Base-by-base conservation (phyloP, 2,797 vertebrate genomes). In the Centropyge bicolor region DNA sequence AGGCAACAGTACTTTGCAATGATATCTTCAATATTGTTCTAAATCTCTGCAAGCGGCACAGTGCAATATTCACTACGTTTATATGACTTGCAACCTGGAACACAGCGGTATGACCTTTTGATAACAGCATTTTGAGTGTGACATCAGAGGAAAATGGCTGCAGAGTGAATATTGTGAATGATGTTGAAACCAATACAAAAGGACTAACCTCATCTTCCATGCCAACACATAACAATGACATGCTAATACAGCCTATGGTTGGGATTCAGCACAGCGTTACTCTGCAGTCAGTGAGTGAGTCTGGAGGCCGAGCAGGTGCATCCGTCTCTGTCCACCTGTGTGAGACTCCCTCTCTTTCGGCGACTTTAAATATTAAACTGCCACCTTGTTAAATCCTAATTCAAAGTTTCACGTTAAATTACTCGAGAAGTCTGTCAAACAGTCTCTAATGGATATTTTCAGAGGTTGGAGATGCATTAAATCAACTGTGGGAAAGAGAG, bases 401-500 rank as follows among this genome's bases (percentile, higher is more conserved):
- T 60, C 35, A 49, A 66, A 41, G 40, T 80, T 49, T 52, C 38
- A 62, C 16, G 51, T 60, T 63, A 54, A 76, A 68, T 60, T 43
- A 57, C 20, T 43, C 9, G 36, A 36, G 13, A 49, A 16, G 52
- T 79, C 66, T n/a, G 41, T 57, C 54, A 65, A 22, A 59, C 17
- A 11, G 64, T 73, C 77, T 62, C 19, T 20, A 49, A 8, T 8
- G 19, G 12, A 24, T 60, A 40, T 68, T 65, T 77, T 59, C 38
- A 60, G 54, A 71, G 41, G 65, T 69, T 70, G 73, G 36, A 76
- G 62, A 76, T 49, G 57, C 48, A 54, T 70, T 43, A 60, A 65
- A 85, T 81, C n/a, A 69, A 41, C 35, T 22, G 38, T 46, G 40
- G 12, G 67, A 69, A 59, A 59, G 31, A 74, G 41, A 0, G 3